Evolutionary conservation across 2,797 vertebrate genomes (phyloP), one percentile per base, ranked within the genome.

Genomic region (Menidia menidia): DNA sequence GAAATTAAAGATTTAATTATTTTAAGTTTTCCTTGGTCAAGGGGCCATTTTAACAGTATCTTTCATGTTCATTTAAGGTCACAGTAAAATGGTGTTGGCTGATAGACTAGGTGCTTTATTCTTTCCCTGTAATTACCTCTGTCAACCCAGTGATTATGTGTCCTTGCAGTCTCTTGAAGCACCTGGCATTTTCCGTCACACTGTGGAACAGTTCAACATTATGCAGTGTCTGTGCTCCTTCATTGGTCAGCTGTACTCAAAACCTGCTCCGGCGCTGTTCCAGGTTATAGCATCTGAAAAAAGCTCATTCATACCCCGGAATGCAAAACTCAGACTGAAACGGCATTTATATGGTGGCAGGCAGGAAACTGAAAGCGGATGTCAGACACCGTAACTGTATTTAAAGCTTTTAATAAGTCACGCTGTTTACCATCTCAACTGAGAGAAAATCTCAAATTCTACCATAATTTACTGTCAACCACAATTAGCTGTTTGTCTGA

Each of bases 91-190:
- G 63, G 60, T 80, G 84, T 63, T 82, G 81, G 87, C 81, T 79
- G 80, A 92, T 57, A 63, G 82, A 43, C 75, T 68, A 41, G 32
- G 44, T 19, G 32, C 33, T 55, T 69, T 65, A 74, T 76, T 57
- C 60, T 56, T 42, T 69, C 68, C 75, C 77, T 87, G 15, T 88
- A 85, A 91, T 92, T 82, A 90, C 39, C 41, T 52, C 47, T 35
- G 81, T 79, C 67, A 73, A 66, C 60, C 68, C 62, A 63, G 75
- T 86, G 66, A 88, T 89, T 85, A 84, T 43, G 69, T 77, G 32
- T 58, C 63, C 58, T 72, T 61, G 54, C 59, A 73, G 75, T 82
- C 78, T 85, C 64, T 8, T 54, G 50, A 52, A 80, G 63, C 89
- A 90, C 76, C 83, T 92, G 87, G 76, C 14, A 4, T 73, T 67